Base-by-base conservation (phyloP, 2,888 invertebrate species). In the Teinopalpus imperialis region DNA sequence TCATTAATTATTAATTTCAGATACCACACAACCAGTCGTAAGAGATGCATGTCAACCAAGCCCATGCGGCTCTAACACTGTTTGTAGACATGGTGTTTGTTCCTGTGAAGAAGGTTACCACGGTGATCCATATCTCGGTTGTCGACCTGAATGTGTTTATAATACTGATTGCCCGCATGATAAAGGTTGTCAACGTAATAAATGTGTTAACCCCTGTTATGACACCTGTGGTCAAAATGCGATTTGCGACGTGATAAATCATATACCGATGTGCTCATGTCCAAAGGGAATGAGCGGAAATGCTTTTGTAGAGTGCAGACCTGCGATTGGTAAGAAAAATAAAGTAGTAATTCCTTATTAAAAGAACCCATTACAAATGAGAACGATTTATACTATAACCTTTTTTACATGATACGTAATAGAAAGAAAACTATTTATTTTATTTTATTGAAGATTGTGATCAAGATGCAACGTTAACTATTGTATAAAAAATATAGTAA, bases 201-300 rank as follows among this genome's bases (percentile, higher is more conserved):
- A 94, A 74, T 94, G 94, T 62, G 63, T 87, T n/a, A 91, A 94
- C 75, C 94, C 94, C 13, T 94, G 94, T 65, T 90, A 91, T 32
- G 93, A 92, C 54, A 92, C 93, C 5, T 95, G 95, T 66, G 94
- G 93, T 2, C 65, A 89, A 47, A 92, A 92, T 64, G 94, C 94
- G 4, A 81, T 91, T 43, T 94, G 94, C 61, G 91, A 93, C 53
- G 93, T 93, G 1, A 90, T 92, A 57, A 93, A 94, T 56, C 94
- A 94, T 61, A 90, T 93, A 49, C 92, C 93, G 27, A 92, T 92
- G 81, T 94, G 94, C 55, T 91, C 91, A 41, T 94, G 94, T 66
- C 91, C 92, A 0, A 90, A 90, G 47, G 91, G 92, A 42, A 90
- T 91, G 83, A 89, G 90, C 23, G 94, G 94, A 32, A 93, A 94